Evolutionary conservation across 2,113 vertebrate species (phyloP).

Genomic region (Malurus cyaneus): DNA sequence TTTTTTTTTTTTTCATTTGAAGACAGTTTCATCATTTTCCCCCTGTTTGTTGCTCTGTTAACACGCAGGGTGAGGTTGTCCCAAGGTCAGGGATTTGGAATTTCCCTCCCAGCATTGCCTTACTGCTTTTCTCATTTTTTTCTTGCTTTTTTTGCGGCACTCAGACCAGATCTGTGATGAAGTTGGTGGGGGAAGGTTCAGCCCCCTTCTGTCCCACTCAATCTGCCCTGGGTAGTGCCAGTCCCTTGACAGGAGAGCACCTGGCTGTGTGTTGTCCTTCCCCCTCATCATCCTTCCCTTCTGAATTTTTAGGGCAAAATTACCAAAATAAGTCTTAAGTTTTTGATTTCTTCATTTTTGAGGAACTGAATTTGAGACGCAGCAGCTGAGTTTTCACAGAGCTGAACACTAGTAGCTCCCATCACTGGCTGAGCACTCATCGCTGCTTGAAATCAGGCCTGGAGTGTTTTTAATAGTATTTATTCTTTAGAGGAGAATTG

Average conservation of each 20-base stretch:
- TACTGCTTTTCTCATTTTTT: conserved; percentile 37
- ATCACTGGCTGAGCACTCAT: not conserved
- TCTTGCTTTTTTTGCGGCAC: conserved; percentile 3
- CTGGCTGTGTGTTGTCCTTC: not conserved
- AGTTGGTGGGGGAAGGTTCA: not conserved
- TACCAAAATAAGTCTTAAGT: not conserved
- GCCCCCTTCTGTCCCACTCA: not conserved
- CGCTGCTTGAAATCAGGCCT: not conserved
- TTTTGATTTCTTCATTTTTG: conserved; percentile 14
- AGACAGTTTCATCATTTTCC: not conserved
- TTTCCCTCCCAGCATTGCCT: conserved; percentile 61
- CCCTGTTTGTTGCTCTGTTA: not conserved
- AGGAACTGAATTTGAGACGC: not conserved
- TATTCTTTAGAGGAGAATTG: not conserved
- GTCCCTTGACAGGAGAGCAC: not conserved
- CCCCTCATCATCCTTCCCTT: not conserved
- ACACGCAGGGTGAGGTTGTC: not conserved
- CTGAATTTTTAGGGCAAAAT: not conserved
- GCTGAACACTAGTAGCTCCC: not conserved
- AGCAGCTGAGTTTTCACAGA: not conserved
- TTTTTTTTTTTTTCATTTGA: not conserved
- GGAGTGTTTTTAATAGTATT: not conserved
- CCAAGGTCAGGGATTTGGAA: conserved; percentile 45
- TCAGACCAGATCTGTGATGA: not conserved
- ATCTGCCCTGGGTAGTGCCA: not conserved